Conservation (phyloP, 2,797 vertebrate genomes). For the Crossoptilon crossoptilon region DNA sequence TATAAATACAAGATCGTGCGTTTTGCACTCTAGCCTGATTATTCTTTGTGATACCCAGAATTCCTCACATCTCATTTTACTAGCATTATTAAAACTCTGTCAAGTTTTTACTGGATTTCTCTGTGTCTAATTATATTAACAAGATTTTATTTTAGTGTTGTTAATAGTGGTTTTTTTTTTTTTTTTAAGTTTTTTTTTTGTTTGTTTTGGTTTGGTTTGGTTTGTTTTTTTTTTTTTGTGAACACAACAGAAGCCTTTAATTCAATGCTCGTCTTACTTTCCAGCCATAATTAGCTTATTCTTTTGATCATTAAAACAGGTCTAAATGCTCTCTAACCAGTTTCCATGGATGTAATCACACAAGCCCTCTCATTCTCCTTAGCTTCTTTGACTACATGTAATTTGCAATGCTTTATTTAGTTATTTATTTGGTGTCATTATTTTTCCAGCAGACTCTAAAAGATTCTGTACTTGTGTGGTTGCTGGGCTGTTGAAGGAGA, state of each 20-base stretch:
- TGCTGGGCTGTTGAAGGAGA: conserved; percentile 15
- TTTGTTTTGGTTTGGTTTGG: background rate
- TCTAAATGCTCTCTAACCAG: background rate
- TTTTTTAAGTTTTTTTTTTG: background rate
- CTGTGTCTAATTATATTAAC: background rate
- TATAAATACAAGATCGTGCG: background rate
- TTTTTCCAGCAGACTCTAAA: background rate
- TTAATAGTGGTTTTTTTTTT: background rate
- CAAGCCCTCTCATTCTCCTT: background rate
- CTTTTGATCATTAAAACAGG: conserved; percentile 29
- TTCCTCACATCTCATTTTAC: background rate
- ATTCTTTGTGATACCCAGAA: background rate
- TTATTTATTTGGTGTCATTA: background rate
- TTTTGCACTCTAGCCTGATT: background rate
- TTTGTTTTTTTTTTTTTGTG: rapidly evolving
- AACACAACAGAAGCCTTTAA: background rate
- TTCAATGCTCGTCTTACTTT: background rate
- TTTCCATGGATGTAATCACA: conserved; percentile 49
- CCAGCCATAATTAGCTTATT: conserved; percentile 1
- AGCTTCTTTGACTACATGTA: background rate
- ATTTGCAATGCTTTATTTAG: background rate
- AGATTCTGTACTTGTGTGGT: background rate
- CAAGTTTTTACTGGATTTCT: background rate
- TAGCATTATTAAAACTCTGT: background rate
- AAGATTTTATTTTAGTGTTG: background rate